These are phyloP conservation scores for Cydia splendana DNA, from an alignment of 1,140 invertebrate genomes.

Conservation along the genomic window DNA sequence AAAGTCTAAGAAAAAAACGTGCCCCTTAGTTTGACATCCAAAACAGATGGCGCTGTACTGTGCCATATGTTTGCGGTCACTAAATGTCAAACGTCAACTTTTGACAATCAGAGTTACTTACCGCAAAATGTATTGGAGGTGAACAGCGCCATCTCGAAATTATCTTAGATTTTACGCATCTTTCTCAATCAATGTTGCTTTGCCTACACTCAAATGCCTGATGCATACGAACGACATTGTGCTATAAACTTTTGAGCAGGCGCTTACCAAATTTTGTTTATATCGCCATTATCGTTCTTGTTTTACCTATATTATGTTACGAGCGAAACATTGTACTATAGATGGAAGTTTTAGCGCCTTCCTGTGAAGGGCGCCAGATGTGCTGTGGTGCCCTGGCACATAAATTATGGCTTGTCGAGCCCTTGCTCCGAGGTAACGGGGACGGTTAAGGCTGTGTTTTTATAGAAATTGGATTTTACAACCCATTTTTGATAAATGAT, in stretches of 20 bases:
- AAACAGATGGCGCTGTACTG: too few relatives aligned
- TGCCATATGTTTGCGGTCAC: too few relatives aligned
- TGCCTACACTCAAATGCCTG: too few relatives aligned
- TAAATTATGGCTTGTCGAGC: constrained; percentile 63
- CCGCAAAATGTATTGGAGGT: too few relatives aligned
- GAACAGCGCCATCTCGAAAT: too few relatives aligned
- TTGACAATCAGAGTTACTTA: too few relatives aligned
- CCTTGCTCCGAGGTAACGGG: constrained; percentile 44
- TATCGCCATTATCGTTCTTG: neutral
- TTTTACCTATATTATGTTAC: neutral
- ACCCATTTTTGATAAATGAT: too few relatives aligned
- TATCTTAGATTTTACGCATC: too few relatives aligned
- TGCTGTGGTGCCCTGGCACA: constrained; percentile 50
- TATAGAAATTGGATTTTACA: neutral
- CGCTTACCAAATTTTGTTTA: neutral
- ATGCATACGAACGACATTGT: neutral
- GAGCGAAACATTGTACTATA: constrained; percentile 27
- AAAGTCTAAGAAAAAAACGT: too few relatives aligned
- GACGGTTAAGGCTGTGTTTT: constrained; percentile 2
- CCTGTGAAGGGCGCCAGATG: constrained; percentile 58
- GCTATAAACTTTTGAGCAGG: constrained; percentile 12
- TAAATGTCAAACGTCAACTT: too few relatives aligned
- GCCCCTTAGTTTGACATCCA: too few relatives aligned
- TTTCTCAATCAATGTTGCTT: too few relatives aligned
- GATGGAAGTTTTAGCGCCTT: constrained; percentile 33